Percentiles rank a stretch among this genome's conserved stretches.
Evolutionary conservation across 1,140 invertebrate genomes (phyloP).

Genomic region (Lanistes nyassanus): DNA sequence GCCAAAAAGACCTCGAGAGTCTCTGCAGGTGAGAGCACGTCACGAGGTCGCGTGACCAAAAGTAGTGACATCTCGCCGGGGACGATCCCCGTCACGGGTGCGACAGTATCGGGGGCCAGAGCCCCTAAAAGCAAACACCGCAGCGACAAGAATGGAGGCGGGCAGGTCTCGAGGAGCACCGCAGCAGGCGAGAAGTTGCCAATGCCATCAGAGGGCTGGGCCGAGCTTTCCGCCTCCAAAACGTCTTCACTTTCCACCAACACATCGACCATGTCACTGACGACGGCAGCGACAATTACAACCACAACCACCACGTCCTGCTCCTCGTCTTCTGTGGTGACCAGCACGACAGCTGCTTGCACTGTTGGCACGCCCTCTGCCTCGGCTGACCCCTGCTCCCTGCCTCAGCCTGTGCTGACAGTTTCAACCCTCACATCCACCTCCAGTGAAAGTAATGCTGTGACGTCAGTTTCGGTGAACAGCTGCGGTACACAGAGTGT

Average conservation of each 20-base stretch:
- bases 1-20: too few species aligned
- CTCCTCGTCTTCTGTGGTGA: background rate
- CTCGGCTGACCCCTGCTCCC: background rate
- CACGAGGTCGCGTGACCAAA: too few species aligned
- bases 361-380: background rate
- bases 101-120: too few species aligned
- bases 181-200: too few species aligned
- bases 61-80: too few species aligned
- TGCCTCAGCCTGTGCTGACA: slow-evolving; percentile 16
- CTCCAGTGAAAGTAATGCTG: slow-evolving; percentile 11
- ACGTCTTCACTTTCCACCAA: background rate
- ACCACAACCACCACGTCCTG: background rate
- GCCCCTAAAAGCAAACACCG: too few species aligned
- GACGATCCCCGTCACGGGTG: too few species aligned
- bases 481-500: slow-evolving; percentile 30
- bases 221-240: background rate
- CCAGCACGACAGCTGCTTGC: background rate
- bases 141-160: too few species aligned
- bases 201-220: background rate
- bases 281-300: background rate
- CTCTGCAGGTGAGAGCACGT: too few species aligned
- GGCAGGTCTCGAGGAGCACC: too few species aligned
- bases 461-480: slow-evolving; percentile 23
- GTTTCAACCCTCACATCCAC: slow-evolving; percentile 29
- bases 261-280: background rate